Base-by-base conservation (phyloP, 2,113 vertebrate genomes). In the Porphyrio hochstetteri region DNA sequence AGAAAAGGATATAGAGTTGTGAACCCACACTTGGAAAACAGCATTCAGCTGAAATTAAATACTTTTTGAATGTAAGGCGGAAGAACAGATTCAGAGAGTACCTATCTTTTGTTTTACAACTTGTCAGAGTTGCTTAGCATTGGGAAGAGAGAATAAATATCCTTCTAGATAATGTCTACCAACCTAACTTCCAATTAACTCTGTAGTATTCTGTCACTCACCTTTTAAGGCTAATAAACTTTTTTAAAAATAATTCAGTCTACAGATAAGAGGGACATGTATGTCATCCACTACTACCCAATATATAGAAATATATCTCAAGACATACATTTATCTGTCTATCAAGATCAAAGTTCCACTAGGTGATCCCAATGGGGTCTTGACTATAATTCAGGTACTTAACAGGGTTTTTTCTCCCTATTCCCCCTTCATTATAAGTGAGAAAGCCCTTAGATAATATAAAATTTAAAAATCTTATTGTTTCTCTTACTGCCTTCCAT, bases 11-110 rank as follows among this genome's bases (percentile, higher is more conserved):
- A 57, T 61, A 48, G 5, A 23, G 2, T 11, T 46, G 10, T 63
- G 36, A 85, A 70, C 0, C 0, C 11, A n/a, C 3, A 0, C 5
- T 38, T 55, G 16, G 28, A n/a, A 8, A 44, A 17, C 2, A 52
- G 18, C 9, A 42, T 57, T 23, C 16, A 36, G 59, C 11, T 0
- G 35, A 63, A 9, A 59, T n/a, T 59, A 82, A 33, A 5, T n/a
- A 23, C 3, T 60, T 50, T 48, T 64, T 78, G 5, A 81, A 38
- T 17, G 1, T 61, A 52, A 69, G 3, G 7, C 16, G 3, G 10
- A 55, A 68, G 44, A 52, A 78, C 7, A 78, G 9, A 25, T 38
- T 84, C 23, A 6, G 72, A 24, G 11, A 9, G 3, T 56, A 11
- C 0, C 0, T 72, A n/a, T 74, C 14, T 65, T 72, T 9, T 35